phyloP scores from a whole-genome alignment of 2,797 vertebrate genomes.

The Phalloptychus januarius region DNA sequence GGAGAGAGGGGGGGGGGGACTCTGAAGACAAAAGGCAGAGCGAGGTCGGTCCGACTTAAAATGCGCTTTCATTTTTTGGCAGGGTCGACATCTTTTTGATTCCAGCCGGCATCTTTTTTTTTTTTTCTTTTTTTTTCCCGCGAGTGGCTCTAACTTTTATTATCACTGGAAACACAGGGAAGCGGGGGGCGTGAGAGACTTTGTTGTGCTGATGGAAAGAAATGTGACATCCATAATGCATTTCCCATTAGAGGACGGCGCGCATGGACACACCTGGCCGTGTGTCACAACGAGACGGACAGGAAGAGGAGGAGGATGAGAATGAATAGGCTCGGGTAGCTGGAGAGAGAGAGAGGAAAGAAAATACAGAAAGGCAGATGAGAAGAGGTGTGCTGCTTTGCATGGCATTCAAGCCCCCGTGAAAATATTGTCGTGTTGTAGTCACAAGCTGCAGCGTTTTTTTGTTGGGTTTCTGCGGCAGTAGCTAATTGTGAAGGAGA shows the following conservation, averaged over 20 bases:
- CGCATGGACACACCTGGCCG: constrained; percentile 75
- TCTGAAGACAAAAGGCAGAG: constrained; percentile 75
- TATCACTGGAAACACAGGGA: constrained; percentile 67
- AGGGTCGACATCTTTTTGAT: constrained; percentile 68
- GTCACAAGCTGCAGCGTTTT: not conserved
- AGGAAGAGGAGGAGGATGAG: constrained; percentile 59
- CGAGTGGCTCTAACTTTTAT: constrained; percentile 73
- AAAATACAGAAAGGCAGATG: constrained; percentile 36
- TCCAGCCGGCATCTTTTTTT: constrained; percentile 49
- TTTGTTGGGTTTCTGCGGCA: not conserved
- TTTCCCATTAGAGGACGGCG: constrained; percentile 75
- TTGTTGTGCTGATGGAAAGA: constrained; percentile 80
- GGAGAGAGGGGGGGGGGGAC: constrained; percentile 37
- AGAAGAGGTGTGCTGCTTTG: not conserved
- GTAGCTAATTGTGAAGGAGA: not conserved
- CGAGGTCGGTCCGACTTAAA: constrained; percentile 75
- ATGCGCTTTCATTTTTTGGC: constrained; percentile 77
- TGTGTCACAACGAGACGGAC: constrained; percentile 73
- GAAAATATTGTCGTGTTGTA: not conserved
- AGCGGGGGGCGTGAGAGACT: constrained; percentile 59
- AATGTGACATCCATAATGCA: constrained; percentile 83
- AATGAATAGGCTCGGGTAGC: constrained; percentile 63
- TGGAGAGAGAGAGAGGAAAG: constrained; percentile 5
- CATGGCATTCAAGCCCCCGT: not conserved
- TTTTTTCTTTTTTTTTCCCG: not conserved